Base-by-base conservation (phyloP, 2,888 invertebrate genomes). In the Chorisops tibialis region DNA sequence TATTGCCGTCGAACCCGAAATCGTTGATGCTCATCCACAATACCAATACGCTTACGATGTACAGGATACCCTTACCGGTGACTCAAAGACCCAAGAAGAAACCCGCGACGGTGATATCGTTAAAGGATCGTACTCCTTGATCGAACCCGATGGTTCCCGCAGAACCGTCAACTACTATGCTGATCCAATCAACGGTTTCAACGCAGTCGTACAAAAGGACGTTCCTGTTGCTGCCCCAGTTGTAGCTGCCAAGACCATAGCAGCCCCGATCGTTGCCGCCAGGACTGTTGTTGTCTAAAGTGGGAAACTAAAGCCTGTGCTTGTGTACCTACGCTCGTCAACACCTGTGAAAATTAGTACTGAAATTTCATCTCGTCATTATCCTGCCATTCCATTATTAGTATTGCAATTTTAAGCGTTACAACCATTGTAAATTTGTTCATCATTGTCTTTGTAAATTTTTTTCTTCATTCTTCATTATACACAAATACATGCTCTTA, bases 1-100 rank as follows among this genome's bases (percentile, higher is more conserved):
- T 63, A 69, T 70, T 60, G 65, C 71, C 41, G 68, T 73, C 52
- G 75, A 74, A 67, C 70, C 77, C 56, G 76, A 79, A 69, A 73
- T 77, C 67, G 74, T 75, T 65, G 78, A 80, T 68, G 75, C 80
- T 16, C 72, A 77, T 65, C 77, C 79, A 61, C 74, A 81, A 71
- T 81, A 81, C 72, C 74, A 73, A 61, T 81, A 74, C 69, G 79
- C 77, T 16, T 81, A 81, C 69, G 76, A 79, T 66, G 79, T 81
- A 18, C 77, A 80, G 69, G 81, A 81, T 67, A 70, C 73, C 59
- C 68, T 80, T 38, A 81, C 81, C 60, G 81, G 81, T 43, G 81
- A 81, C 69, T 75, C 74, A 63, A 81, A 81, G 67, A 79, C 76
- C 63, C 80, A 80, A 71, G 76, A 77, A 59, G 81, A 81, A 71